A percentile compares a stretch with the other conserved stretches of the same genome.
phyloP scores from a whole-genome alignment of 2,797 vertebrate genomes.

The Peromyscus melanophrys region DNA sequence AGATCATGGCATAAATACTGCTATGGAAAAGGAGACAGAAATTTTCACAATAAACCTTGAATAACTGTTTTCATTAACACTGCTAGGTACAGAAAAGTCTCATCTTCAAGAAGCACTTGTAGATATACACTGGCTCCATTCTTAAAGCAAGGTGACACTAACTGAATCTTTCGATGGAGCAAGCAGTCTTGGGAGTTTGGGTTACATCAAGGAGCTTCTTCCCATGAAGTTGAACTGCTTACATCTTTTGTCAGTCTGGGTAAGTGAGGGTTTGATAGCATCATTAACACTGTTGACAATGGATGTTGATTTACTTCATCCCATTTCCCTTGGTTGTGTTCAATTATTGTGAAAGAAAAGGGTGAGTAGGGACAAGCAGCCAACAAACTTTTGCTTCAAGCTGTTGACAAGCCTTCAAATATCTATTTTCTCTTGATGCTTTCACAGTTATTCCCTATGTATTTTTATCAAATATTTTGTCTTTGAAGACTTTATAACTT shows the following conservation, averaged over 20 bases:
- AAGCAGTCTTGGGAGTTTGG: neutral
- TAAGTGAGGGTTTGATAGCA: neutral
- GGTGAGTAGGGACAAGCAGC: neutral
- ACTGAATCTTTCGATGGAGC: neutral
- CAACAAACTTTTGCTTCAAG: neutral
- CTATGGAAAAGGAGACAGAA: neutral
- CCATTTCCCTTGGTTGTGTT: neutral
- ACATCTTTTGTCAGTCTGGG: neutral
- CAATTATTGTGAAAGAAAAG: neutral
- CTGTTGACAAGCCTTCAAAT: neutral
- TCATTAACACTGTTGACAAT: neutral
- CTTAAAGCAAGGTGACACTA: neutral
- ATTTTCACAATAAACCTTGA: neutral
- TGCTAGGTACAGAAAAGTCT: neutral
- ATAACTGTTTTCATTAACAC: neutral
- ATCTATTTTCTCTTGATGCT: slow-evolving; percentile 11
- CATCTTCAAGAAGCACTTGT: neutral
- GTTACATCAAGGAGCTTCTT: neutral
- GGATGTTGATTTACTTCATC: neutral
- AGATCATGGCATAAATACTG: neutral
- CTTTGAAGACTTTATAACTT: neutral
- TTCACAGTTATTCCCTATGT: neutral
- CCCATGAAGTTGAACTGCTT: neutral
- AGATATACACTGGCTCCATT: neutral
- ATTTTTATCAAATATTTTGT: neutral